Conservation (phyloP, 2,888 invertebrate species). For the Nomada fucata region DNA sequence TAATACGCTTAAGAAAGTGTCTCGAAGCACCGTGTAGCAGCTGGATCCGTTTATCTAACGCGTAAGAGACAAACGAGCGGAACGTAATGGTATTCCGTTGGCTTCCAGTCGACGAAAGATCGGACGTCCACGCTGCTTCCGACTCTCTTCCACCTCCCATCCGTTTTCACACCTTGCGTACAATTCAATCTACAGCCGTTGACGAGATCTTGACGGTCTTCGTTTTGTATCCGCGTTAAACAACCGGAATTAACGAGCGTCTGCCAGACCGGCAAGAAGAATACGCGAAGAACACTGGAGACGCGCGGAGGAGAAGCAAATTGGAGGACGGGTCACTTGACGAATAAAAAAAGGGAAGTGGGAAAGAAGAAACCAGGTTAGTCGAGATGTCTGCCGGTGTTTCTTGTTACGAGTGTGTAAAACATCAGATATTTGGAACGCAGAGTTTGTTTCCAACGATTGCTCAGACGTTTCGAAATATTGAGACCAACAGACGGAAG, state of each 20-base stretch:
- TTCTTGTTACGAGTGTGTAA: background rate
- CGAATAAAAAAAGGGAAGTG: slow-evolving; percentile 36
- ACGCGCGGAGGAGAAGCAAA: slow-evolving; percentile 46
- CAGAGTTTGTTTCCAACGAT: too few species aligned
- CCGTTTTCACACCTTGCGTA: slow-evolving; percentile 16
- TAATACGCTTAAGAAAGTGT: slow-evolving; percentile 22
- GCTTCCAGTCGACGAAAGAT: slow-evolving; percentile 9
- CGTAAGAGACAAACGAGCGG: background rate
- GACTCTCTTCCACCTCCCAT: background rate
- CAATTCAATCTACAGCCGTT: slow-evolving; percentile 50
- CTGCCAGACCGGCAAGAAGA: slow-evolving; percentile 30
- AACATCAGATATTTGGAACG: background rate
- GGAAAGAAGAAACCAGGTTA: slow-evolving; percentile 46
- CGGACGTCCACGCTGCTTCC: background rate
- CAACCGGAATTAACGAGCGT: slow-evolving; percentile 63
- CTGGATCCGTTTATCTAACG: slow-evolving; percentile 22
- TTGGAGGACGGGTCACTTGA: slow-evolving; percentile 42
- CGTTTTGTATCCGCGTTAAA: slow-evolving; percentile 33
- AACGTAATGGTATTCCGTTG: slow-evolving; percentile 1
- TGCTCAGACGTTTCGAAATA: too few species aligned
- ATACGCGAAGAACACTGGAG: slow-evolving; percentile 49
- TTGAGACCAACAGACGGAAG: too few species aligned
- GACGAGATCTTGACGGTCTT: slow-evolving; percentile 38
- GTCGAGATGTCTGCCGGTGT: slow-evolving; percentile 7
- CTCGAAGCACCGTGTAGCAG: slow-evolving; percentile 17